Conservation (phyloP, 2,888 invertebrate genomes). For the Drepanosiphum platanoidis region DNA sequence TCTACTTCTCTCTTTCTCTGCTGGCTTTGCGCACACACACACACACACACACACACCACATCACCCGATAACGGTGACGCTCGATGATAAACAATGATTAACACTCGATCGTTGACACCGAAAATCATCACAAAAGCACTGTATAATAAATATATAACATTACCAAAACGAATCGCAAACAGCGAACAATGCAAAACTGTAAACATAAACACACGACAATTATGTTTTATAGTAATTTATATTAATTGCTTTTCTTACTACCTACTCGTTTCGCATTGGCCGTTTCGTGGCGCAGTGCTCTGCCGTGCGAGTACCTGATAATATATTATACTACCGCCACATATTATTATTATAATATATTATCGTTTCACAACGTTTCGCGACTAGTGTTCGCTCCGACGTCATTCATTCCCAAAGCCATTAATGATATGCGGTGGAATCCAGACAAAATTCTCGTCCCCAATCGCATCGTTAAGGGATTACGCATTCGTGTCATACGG, state of each 20-base stretch:
- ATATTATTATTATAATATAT: background rate
- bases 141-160: background rate
- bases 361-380: background rate
- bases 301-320: background rate
- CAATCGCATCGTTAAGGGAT: background rate
- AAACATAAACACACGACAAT: constrained; percentile 47
- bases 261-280: background rate
- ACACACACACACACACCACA: too few relatives aligned
- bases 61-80: constrained; percentile 37
- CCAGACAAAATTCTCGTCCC: constrained; percentile 38
- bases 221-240: constrained; percentile 39
- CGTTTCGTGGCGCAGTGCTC: background rate
- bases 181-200: constrained; percentile 33
- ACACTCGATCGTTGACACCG: constrained; percentile 51
- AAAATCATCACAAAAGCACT: constrained; percentile 45
- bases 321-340: background rate
- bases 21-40: constrained; percentile 34
- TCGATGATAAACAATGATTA: constrained; percentile 43
- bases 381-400: background rate
- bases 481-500: too few relatives aligned
- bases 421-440: background rate
- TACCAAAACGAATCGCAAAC: constrained; percentile 42
- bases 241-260: constrained; percentile 4
- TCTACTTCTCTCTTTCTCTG: background rate
- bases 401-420: background rate